Evolutionary conservation across 2,888 invertebrate genomes (phyloP).

Genomic region (Volucella inflata): DNA sequence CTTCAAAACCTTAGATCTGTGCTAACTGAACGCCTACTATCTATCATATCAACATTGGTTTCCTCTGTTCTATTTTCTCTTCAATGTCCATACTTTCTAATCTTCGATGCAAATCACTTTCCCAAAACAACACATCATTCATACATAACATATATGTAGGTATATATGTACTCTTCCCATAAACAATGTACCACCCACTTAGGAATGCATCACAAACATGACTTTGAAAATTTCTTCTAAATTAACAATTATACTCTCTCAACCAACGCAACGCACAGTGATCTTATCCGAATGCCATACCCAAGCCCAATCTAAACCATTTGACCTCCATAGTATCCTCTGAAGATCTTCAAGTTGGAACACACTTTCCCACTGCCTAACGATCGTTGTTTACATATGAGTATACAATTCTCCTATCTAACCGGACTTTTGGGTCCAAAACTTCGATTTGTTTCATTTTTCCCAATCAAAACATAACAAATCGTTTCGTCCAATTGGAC

Average conservation of each 20-base stretch:
- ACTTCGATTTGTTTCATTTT: slow-evolving; percentile 65
- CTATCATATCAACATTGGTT: too few relatives aligned
- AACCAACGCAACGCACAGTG: slow-evolving; percentile 21
- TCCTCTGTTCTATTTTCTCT: neutral
- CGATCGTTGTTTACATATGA: slow-evolving; percentile 17
- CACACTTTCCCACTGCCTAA: neutral
- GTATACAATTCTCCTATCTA: neutral
- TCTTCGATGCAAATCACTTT: neutral
- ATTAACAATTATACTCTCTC: slow-evolving; percentile 30
- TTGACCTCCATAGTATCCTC: slow-evolving; percentile 22
- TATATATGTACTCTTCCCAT: too few relatives aligned
- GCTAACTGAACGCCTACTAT: too few relatives aligned
- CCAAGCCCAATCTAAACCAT: neutral
- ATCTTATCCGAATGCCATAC: neutral
- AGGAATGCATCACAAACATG: slow-evolving; percentile 18
- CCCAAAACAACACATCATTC: slow-evolving; percentile 16
- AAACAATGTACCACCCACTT: neutral
- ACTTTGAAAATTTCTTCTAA: neutral
- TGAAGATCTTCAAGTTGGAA: neutral
- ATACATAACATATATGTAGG: too few relatives aligned
- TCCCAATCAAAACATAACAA: slow-evolving; percentile 71
- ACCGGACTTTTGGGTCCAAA: neutral
- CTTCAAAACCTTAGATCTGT: too few relatives aligned
- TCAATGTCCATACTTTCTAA: neutral
- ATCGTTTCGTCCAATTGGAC: slow-evolving; percentile 63